phyloP scores from a whole-genome alignment of 23 tunicate species.

The Trididemnum nubilum region DNA sequence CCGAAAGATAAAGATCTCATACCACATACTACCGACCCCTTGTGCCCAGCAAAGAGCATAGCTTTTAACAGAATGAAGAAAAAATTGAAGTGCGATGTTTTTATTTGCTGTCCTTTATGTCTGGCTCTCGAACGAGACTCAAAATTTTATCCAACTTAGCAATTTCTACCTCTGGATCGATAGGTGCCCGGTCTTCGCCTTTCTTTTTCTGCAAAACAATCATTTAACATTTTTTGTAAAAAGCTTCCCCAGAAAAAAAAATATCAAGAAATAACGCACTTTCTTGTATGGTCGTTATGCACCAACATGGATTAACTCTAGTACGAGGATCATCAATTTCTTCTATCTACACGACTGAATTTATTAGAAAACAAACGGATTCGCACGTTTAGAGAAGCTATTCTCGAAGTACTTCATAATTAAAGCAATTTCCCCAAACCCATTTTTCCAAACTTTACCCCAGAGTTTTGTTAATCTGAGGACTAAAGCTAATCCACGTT shows the following conservation, averaged over 20 bases:
- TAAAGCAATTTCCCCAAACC: too few relatives aligned
- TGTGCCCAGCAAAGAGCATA: too few relatives aligned
- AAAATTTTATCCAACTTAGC: conserved; percentile 89
- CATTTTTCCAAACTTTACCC: too few relatives aligned
- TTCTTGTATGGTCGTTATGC: not conserved
- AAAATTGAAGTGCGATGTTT: not conserved
- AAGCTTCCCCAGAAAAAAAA: too few relatives aligned
- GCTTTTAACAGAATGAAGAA: too few relatives aligned
- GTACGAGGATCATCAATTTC: not conserved
- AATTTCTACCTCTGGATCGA: conserved; percentile 81
- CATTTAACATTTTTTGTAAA: not conserved
- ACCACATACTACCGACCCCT: too few relatives aligned
- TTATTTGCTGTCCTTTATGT: conserved; percentile 66
- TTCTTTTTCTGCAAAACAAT: conserved; percentile 87
- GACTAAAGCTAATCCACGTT: too few relatives aligned
- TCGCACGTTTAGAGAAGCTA: too few relatives aligned
- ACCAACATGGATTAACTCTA: not conserved
- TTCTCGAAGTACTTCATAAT: too few relatives aligned
- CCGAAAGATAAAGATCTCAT: too few relatives aligned
- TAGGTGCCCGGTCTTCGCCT: conserved; percentile 74
- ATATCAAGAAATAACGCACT: not conserved
- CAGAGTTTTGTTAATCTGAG: too few relatives aligned
- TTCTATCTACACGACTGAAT: not conserved
- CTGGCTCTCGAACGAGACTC: conserved; percentile 89
- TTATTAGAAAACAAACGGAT: too few relatives aligned